phyloP scores from a whole-genome alignment of 2,888 invertebrate species.

The Oscheius onirici region DNA sequence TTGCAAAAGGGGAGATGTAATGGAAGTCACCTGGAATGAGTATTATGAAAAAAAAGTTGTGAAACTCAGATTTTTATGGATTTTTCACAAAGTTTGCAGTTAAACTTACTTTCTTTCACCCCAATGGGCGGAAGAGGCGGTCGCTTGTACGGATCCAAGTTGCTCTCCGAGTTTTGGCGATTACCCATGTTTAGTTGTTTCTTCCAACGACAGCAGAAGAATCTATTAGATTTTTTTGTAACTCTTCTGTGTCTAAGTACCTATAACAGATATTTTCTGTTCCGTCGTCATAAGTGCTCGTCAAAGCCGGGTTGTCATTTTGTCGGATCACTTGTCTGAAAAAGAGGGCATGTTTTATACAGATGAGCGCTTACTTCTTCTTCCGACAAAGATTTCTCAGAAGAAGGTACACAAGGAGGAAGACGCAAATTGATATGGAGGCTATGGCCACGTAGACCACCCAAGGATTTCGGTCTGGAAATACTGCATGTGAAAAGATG shows the following conservation, averaged over 20 bases:
- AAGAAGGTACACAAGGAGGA: neutral
- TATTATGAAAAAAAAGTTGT: neutral
- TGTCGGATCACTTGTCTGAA: conserved; percentile 34
- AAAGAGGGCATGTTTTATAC: neutral
- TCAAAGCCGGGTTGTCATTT: conserved; percentile 31
- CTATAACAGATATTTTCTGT: neutral
- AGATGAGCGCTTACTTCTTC: conserved; percentile 9
- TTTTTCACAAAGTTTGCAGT: no score
- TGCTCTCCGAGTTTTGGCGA: conserved; percentile 31
- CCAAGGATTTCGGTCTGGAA: conserved; percentile 23
- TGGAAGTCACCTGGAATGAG: conserved; percentile 8
- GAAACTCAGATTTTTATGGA: no score
- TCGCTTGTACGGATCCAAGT: conserved; percentile 32
- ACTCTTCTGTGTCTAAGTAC: neutral
- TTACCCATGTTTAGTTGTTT: neutral
- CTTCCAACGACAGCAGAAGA: conserved; percentile 17
- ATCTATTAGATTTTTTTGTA: neutral
- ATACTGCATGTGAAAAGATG: neutral
- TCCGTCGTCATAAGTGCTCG: conserved; percentile 32
- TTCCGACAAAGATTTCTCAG: conserved; percentile 18
- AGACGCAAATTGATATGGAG: neutral
- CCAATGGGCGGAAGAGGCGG: conserved; percentile 31
- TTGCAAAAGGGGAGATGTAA: conserved; percentile 13
- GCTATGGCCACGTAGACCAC: conserved; percentile 10
- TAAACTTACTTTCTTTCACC: conserved; percentile 18